Base-by-base conservation (phyloP, 53 echinoderm and acorn worm species). In the Glandiceps talaboti region DNA sequence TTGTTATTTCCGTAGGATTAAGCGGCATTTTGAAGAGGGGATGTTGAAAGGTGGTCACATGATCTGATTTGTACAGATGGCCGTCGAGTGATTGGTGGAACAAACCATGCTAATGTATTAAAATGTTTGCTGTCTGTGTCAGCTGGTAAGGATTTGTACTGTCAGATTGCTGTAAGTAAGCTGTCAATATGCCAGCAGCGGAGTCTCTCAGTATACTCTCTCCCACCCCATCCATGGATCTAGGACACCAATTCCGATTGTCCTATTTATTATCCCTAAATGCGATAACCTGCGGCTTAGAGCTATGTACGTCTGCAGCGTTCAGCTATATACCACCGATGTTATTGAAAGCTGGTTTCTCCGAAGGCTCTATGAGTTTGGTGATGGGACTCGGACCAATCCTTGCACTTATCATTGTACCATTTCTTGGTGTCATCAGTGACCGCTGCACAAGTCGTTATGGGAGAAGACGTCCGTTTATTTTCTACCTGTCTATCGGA, bases 251-350 rank as follows among this genome's bases (percentile, higher is more conserved):
- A 27, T 90, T 90, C 78, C 82, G 91, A 30, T 74, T 82, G n/a
- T 76, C 79, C 1, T 99, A 99, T 64, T 82, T 99, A 1, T 28
- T 84, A 0, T 14, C 30, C 0, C 80, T 94, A 30, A 99, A 99
- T 76, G 30, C 91, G 27, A 89, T 93, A 81, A 99, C 93, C 26
- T 89, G 86, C 28, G 92, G 99, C 30, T 83, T 90, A 14, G 99
- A 99, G 79, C 83, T 99, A 26, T 99, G 99, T 81, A 75, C 93
- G 1, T 99, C 99, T 0, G 93, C 99, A 0, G 91, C 99, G 0
- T 99, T 99, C 79, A 87, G 99, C 33, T 99, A 99, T 80, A 92
- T 99, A 1, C 99, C 99, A 0, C 93, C 99, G 26, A 78, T 99
- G 79, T 86, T 99, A 29, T 85, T 99, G 72, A 92, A 99, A 82